A percentile compares a stretch with the other conserved stretches of the same genome.
Conservation (phyloP, 1,140 invertebrate species). For the Drosophila funebris region DNA sequence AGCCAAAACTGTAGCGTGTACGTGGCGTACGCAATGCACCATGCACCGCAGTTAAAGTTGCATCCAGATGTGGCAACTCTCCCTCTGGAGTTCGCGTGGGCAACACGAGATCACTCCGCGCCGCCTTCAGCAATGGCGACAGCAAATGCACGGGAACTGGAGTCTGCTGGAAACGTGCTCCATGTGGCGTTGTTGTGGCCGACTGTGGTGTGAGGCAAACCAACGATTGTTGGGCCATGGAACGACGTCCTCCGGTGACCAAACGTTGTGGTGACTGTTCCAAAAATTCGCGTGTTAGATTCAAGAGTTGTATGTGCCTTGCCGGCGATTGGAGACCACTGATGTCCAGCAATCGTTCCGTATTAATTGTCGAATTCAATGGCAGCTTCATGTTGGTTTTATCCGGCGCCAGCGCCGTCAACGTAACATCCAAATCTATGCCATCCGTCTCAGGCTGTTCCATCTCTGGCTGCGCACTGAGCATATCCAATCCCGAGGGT, state of each 20-base stretch:
- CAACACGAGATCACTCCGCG: constrained; percentile 71
- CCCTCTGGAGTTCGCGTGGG: constrained; percentile 74
- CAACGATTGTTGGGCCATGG: constrained; percentile 55
- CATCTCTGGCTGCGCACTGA: constrained; percentile 24
- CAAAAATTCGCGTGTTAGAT: constrained; percentile 63
- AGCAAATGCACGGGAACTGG: constrained; percentile 65
- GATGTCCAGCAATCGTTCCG: constrained; percentile 67
- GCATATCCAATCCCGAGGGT: constrained; percentile 59
- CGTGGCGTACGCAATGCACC: constrained; percentile 20
- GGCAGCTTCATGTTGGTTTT: constrained; percentile 74
- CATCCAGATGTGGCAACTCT: constrained; percentile 36
- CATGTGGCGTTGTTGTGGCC: constrained; percentile 55
- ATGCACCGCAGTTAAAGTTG: constrained; percentile 18
- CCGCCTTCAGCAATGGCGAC: constrained; percentile 66
- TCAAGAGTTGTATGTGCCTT: constrained; percentile 63
- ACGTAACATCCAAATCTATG: constrained; percentile 57
- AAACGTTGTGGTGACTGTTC: constrained; percentile 28
- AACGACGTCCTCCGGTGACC: constrained; percentile 36
- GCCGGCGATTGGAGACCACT: constrained; percentile 51
- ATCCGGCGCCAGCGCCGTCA: constrained; percentile 66
- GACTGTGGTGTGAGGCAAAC: constrained; percentile 65
- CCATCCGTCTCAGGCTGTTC: constrained; percentile 30
- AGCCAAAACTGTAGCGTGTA: constrained; percentile 76
- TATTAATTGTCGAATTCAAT: constrained; percentile 75
- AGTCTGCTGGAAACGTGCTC: constrained; percentile 43